phyloP scores from a whole-genome alignment of 92 coral and sea anemone genomes.

The Palythoa grandiflora region DNA sequence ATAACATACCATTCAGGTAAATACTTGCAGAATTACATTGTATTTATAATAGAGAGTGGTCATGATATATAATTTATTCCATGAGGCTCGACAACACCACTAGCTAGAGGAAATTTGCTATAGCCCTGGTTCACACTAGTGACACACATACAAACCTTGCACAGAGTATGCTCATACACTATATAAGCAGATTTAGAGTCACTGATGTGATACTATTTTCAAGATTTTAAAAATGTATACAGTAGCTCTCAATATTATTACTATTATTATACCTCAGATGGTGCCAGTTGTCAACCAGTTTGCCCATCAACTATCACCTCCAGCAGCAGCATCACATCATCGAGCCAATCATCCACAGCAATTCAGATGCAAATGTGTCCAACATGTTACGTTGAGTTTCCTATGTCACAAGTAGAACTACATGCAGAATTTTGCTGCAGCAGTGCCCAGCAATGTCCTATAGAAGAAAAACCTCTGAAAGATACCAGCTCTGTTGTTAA shows the following conservation, averaged over 20 bases:
- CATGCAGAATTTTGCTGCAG: background rate
- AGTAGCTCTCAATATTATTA: background rate
- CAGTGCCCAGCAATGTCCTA: background rate
- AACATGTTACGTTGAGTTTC: background rate
- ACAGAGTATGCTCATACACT: background rate
- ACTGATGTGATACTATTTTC: background rate
- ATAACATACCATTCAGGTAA: slow-evolving; percentile 6
- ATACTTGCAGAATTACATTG: background rate
- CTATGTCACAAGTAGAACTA: background rate
- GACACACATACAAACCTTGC: slow-evolving; percentile 3
- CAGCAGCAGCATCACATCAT: background rate
- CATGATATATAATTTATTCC: background rate
- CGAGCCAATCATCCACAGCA: background rate
- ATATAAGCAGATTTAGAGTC: background rate
- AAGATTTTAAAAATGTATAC: background rate
- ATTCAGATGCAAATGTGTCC: background rate
- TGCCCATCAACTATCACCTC: background rate
- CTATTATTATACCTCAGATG: slow-evolving; percentile 5
- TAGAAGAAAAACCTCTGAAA: background rate
- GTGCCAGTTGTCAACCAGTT: slow-evolving; percentile 1
- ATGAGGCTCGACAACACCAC: slow-evolving; percentile 1
- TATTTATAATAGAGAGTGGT: background rate
- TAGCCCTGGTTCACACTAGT: background rate
- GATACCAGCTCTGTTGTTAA: slow-evolving; percentile 3
- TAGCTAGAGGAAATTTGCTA: background rate